phyloP scores from a whole-genome alignment of 2,113 vertebrate species.

The Clarias magur region DNA sequence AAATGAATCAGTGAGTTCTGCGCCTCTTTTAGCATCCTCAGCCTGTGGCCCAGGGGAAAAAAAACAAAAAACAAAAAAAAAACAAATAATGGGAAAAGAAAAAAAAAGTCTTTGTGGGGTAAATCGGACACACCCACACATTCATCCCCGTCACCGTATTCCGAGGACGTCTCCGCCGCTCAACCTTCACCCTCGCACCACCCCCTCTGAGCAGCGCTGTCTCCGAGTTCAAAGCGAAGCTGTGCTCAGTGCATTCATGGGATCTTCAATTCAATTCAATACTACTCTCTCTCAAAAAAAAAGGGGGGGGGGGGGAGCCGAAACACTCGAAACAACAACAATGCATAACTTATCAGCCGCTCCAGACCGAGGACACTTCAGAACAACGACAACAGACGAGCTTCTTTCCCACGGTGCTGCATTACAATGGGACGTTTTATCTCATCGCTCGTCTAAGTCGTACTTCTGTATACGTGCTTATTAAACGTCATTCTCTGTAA shows the following conservation, averaged over 20 bases:
- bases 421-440: slow-evolving; percentile 5
- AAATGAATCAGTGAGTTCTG: slow-evolving; percentile 59
- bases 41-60: slow-evolving; percentile 58
- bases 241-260: slow-evolving; percentile 69
- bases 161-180: slow-evolving; percentile 42
- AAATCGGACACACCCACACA: slow-evolving; percentile 39
- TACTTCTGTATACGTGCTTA: not conserved
- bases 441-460: not conserved
- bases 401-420: slow-evolving; percentile 28
- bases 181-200: slow-evolving; percentile 41
- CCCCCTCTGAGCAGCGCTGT: slow-evolving; percentile 55
- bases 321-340: slow-evolving; percentile 32
- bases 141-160: slow-evolving; percentile 50
- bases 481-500: not conserved
- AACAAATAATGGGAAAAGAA: slow-evolving; percentile 65
- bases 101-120: slow-evolving; percentile 69
- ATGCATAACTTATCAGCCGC: slow-evolving; percentile 28
- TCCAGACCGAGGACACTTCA: slow-evolving; percentile 37
- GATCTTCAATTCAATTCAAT: slow-evolving; percentile 32
- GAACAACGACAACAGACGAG: slow-evolving; percentile 29
- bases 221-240: slow-evolving; percentile 67
- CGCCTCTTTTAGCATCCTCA: slow-evolving; percentile 63
- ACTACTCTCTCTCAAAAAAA: not conserved
- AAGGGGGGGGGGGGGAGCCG: not conserved
- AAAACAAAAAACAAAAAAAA: slow-evolving; percentile 71